Conservation (phyloP, 2,888 invertebrate species). For the Hydriomena furcata region DNA sequence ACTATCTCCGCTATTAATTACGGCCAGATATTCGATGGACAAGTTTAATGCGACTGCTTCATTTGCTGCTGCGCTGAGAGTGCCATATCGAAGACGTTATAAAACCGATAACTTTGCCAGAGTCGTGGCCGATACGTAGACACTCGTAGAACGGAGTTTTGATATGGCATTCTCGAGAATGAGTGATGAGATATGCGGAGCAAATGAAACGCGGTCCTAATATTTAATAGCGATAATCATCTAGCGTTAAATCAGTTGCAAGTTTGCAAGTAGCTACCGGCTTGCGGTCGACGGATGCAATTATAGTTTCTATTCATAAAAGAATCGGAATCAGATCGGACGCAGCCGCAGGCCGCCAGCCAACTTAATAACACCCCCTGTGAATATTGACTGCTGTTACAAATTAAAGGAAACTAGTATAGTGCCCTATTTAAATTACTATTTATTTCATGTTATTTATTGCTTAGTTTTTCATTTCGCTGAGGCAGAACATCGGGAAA, state of each 20-base stretch:
- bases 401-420: constrained; percentile 73
- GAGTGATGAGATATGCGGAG: constrained; percentile 7
- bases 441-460: constrained; percentile 62
- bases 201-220: constrained; percentile 43
- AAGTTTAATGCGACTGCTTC: constrained; percentile 83
- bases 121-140: constrained; percentile 50
- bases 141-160: constrained; percentile 6
- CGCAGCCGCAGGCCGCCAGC: constrained; percentile 64
- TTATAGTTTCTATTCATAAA: constrained; percentile 74
- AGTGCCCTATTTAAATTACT: constrained; percentile 66
- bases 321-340: constrained; percentile 74
- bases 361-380: constrained; percentile 74
- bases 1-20: constrained; percentile 82
- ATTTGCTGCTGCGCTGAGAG: constrained; percentile 74
- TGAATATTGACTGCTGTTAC: constrained; percentile 72
- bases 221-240: constrained; percentile 62
- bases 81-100: constrained; percentile 75
- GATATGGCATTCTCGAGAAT: constrained; percentile 5
- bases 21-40: constrained; percentile 76
- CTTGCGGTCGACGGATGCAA: constrained; percentile 58
- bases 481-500: constrained; percentile 19
- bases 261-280: constrained; percentile 60
- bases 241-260: constrained; percentile 62
- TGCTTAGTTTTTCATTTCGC: constrained; percentile 30
- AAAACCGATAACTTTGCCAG: constrained; percentile 73